Conservation (phyloP, 2,888 invertebrate genomes). For the Drosophila rubida region DNA sequence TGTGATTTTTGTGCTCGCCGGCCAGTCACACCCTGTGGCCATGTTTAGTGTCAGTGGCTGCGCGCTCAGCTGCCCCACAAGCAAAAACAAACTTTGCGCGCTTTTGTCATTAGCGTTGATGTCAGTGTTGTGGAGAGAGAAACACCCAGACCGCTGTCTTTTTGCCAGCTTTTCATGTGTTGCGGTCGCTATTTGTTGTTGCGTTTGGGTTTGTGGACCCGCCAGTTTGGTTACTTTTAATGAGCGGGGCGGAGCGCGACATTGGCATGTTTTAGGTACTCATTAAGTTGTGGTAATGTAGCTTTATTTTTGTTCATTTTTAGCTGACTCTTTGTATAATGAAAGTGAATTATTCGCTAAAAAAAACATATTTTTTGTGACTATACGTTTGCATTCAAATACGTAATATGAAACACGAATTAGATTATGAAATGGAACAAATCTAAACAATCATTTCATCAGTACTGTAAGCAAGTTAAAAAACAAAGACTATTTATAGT, state of each 20-base stretch:
- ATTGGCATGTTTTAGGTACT: constrained; percentile 54
- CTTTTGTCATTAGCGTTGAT: constrained; percentile 81
- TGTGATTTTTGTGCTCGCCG: constrained; percentile 74
- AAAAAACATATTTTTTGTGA: constrained; percentile 27
- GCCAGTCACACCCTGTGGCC: constrained; percentile 74
- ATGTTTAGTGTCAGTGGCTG: constrained; percentile 65
- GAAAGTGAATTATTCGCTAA: constrained; percentile 54
- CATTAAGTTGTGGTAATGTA: constrained; percentile 74
- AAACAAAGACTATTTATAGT: no score
- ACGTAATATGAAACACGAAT: not conserved
- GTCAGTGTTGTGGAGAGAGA: constrained; percentile 53
- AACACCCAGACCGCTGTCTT: constrained; percentile 56
- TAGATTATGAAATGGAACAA: not conserved
- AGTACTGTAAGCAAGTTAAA: no score
- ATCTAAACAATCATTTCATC: not conserved
- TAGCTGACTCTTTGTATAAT: constrained; percentile 39
- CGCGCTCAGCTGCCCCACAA: constrained; percentile 24
- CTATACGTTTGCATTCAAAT: constrained; percentile 16
- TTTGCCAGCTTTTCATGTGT: constrained; percentile 76
- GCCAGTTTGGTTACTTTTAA: constrained; percentile 77
- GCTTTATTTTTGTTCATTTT: constrained; percentile 64
- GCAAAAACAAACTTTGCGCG: constrained; percentile 77
- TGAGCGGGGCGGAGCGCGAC: constrained; percentile 58
- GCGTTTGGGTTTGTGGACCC: constrained; percentile 61
- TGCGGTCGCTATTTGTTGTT: constrained; percentile 63